Evolutionary conservation across 2,113 vertebrate genomes (phyloP), one percentile per base, ranked within the genome.

Genomic region (Anguilla japonica): DNA sequence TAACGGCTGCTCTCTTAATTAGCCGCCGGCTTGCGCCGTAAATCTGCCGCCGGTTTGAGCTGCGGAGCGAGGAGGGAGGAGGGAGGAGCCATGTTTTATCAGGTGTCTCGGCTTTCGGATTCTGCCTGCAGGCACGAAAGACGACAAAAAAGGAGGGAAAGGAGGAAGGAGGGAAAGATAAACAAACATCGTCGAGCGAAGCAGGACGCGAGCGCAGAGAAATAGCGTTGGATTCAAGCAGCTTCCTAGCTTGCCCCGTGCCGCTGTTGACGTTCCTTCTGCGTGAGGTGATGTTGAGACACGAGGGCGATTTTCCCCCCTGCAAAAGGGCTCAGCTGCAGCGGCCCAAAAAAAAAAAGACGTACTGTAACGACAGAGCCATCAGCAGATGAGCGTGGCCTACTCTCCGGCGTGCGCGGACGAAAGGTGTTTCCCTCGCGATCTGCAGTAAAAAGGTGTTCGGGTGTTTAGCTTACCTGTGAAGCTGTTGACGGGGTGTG

Each of bases 1-100:
- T 93, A 89, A 92, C 93, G 91, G 84, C 88, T 89, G 87, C 90
- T 91, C 87, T 60, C 83, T 41, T 92, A 94, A 94, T 94, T 95
- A 95, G 93, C 84, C 88, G 90, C 63, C 87, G 90, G 92, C 92
- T 93, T 87, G 84, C 53, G 88, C 82, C 79, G 78, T 94, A 94
- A 93, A 94, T 94, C 91, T 92, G 82, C 88, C 87, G 85, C 80
- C 88, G 78, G 87, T 53, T 53, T 14, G 50, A 53, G 50, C 50
- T 1, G 50, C 50, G 9, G 13, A 53, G 50, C 86, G 85, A 89
- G 89, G 88, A 89, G 39, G 26, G 71, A 18, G 78, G 86, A 88
- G 82, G 83, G 89, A 88, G 89, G 91, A 26, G 81, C 46, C 88
- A 34, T 83, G 90, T 93, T 94, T 93, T 88, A 91, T 93, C 91